Base-by-base conservation (phyloP, 2,113 vertebrate genomes). In the Peromyscus maniculatus region DNA sequence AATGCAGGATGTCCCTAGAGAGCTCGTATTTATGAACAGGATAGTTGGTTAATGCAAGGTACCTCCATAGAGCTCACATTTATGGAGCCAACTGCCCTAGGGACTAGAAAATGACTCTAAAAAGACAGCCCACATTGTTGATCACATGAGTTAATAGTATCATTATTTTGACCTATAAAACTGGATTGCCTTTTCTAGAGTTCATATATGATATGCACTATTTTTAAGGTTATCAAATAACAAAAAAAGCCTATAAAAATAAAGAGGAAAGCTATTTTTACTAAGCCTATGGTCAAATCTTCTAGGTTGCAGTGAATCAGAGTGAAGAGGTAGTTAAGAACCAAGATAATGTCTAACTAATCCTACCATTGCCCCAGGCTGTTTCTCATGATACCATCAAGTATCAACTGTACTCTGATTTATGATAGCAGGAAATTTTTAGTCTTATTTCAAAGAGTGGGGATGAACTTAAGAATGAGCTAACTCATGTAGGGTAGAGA, bases 1-100 rank as follows among this genome's bases (percentile, higher is more conserved):
- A 22, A 21, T 0, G 10, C 74, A n/a, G 49, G 0, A 7, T 31
- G 17, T 71, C 49, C 1, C 0, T 0, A 62, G 69, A 67, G 71
- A 12, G 7, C 33, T 87, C 22, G 3, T 4, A 1, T 28, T 66
- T 24, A 26, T 7, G 26, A 12, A 69, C 10, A 21, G 55, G 31
- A 31, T 5, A 5, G 43, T 74, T 6, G 28, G 19, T 72, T 66
- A 28, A n/a, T 0, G 12, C 79, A n/a, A 39, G 0, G 10, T 26
- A 17, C 67, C 36, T 1, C 0, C 1, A 90, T 43, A 46, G 57
- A 12, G 9, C 43, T 87, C 26, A 16, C 1, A 0, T n/a, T 69
- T 24, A 36, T 8, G 19, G 15, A 52, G 43, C 52, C 71, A 28
- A 0, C 15, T 77, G 21, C 17, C 72, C 0, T 4, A 74, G 62